These are phyloP conservation scores for Trachops cirrhosus DNA, from an alignment of 2,797 vertebrate species.

Conservation along the genomic window DNA sequence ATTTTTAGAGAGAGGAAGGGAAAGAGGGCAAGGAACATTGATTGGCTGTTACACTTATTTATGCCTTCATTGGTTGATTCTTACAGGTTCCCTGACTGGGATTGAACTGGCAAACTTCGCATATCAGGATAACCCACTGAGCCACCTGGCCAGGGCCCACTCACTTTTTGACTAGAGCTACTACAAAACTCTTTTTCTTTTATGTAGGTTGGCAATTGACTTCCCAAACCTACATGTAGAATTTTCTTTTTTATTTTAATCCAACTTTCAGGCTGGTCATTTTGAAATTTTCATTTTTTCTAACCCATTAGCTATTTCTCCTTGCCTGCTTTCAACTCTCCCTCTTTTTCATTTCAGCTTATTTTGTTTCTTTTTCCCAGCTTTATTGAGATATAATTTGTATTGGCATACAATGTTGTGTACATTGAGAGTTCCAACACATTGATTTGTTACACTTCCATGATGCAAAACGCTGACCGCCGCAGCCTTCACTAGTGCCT, in stretches of 20 bases:
- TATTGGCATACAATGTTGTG: background rate
- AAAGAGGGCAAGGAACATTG: background rate
- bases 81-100: background rate
- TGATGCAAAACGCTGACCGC: background rate
- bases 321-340: background rate
- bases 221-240: background rate
- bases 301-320: background rate
- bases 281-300: background rate
- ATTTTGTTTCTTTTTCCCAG: background rate
- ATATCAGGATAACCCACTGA: background rate
- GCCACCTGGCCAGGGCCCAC: background rate
- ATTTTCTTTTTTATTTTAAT: background rate
- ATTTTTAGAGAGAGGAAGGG: background rate
- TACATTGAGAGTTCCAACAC: background rate
- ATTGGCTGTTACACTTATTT: background rate
- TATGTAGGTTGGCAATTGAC: background rate
- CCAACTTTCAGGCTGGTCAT: background rate
- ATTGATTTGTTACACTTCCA: background rate
- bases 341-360: background rate
- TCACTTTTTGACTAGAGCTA: background rate
- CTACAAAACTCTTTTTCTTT: background rate
- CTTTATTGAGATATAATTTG: background rate
- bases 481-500: background rate
- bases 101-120: background rate
- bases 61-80: background rate